Percentiles rank a stretch among this genome's conserved stretches.
Conservation (phyloP, 1,140 invertebrate genomes). For the Centruroides sculpturatus region DNA sequence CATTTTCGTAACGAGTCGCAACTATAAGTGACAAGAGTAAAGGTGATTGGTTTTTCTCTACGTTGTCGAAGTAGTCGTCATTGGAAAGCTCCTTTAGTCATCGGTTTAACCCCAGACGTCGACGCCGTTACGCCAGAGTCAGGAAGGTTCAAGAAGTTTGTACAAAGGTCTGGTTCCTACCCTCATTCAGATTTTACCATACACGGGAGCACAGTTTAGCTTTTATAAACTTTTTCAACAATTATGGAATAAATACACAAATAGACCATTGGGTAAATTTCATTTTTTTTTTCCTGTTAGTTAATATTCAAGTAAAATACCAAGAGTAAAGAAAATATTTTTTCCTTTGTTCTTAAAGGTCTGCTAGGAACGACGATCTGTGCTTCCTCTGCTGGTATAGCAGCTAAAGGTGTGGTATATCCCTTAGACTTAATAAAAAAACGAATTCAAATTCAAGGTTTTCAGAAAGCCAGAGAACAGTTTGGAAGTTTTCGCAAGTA, state of each 20-base stretch:
- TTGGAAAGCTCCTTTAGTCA: too few species aligned
- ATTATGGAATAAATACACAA: slow-evolving; percentile 8
- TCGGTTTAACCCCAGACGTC: too few species aligned
- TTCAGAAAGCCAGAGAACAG: slow-evolving; percentile 48
- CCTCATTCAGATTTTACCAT: slow-evolving; percentile 69
- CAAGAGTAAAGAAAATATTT: background rate
- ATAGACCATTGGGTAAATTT: background rate
- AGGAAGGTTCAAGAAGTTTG: slow-evolving; percentile 53
- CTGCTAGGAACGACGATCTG: slow-evolving; percentile 36
- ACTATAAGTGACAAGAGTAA: too few species aligned
- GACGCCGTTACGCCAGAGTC: slow-evolving; percentile 21
- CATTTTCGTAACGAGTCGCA: too few species aligned
- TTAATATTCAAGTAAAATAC: background rate
- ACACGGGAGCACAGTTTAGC: slow-evolving; percentile 75
- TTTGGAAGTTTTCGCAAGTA: slow-evolving; percentile 40
- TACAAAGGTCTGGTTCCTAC: slow-evolving; percentile 72
- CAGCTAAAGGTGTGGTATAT: slow-evolving; percentile 57
- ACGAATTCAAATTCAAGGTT: slow-evolving; percentile 74
- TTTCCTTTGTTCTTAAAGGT: slow-evolving; percentile 18
- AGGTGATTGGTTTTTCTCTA: too few species aligned
- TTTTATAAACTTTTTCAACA: slow-evolving; percentile 42
- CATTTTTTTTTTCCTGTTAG: background rate
- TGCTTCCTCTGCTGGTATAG: slow-evolving; percentile 56
- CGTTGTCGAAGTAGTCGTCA: too few species aligned
- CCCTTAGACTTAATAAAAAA: slow-evolving; percentile 77